Conservation (phyloP, 1,140 invertebrate species). For the Macrobrachium rosenbergii region DNA sequence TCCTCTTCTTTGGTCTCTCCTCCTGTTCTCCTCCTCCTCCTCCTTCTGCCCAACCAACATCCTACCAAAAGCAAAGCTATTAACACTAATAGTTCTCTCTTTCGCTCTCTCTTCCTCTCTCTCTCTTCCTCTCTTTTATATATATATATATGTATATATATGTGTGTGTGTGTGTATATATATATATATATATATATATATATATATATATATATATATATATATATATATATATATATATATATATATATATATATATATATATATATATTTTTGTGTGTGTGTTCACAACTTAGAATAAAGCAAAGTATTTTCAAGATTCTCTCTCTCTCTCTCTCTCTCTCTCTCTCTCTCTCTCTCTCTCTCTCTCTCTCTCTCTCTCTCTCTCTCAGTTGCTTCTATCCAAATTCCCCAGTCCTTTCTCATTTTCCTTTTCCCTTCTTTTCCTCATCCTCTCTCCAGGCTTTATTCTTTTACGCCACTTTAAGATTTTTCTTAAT, state of each 20-base stretch:
- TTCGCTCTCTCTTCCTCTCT: constrained; percentile 23
- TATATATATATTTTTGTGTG: constrained; percentile 10
- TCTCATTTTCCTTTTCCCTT: too few species aligned
- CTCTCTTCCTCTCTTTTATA: constrained; percentile 13
- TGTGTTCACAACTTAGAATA: background rate
- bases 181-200: constrained; percentile 34
- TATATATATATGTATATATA: constrained; percentile 32
- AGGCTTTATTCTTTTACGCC: too few species aligned
- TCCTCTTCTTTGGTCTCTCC: background rate
- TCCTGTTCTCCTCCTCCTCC: background rate
- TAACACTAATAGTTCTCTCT: constrained; percentile 6
- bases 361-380: constrained; percentile 12
- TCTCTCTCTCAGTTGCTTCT: constrained; percentile 18
- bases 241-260: constrained; percentile 39
- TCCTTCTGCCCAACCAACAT: background rate
- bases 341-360: constrained; percentile 12
- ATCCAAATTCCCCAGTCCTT: too few species aligned
- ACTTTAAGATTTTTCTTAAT: too few species aligned
- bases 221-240: constrained; percentile 36
- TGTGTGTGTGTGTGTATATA: constrained; percentile 21
- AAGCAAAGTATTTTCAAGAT: background rate
- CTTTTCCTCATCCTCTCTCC: too few species aligned
- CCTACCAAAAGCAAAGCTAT: too few species aligned
- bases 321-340: constrained; percentile 18
- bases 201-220: constrained; percentile 40